A percentile compares a stretch with the other conserved stretches of the same genome.
Conservation (phyloP, 2,113 vertebrate genomes). For the Recurvirostra avosetta region DNA sequence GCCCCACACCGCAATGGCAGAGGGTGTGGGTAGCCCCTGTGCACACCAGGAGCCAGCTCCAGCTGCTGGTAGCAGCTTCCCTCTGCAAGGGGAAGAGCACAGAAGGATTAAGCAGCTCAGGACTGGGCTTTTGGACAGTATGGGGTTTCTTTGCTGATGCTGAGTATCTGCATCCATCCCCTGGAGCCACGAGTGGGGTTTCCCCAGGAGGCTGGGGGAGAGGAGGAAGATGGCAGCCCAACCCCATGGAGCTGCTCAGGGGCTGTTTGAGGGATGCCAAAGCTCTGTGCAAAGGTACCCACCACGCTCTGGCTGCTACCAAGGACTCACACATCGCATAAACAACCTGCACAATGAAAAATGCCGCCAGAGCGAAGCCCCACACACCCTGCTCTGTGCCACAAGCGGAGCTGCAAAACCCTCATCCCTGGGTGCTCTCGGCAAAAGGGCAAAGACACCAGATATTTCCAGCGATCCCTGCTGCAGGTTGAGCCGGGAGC, state of each 20-base stretch:
- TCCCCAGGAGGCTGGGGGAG: not conserved
- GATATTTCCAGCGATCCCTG: not conserved
- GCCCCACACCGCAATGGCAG: accelerated
- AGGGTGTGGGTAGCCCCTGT: not conserved
- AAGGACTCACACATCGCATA: not conserved
- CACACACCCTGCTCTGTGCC: not conserved
- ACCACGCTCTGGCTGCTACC: not conserved
- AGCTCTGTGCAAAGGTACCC: not conserved
- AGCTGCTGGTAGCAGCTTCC: not conserved
- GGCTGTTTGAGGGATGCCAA: not conserved
- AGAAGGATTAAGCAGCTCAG: not conserved
- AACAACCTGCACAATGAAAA: not conserved
- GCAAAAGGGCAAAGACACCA: not conserved
- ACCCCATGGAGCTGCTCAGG: not conserved
- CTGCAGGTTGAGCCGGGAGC: not conserved
- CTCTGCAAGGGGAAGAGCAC: not conserved
- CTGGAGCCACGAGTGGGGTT: not conserved
- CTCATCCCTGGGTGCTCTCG: not conserved
- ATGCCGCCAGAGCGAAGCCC: not conserved
- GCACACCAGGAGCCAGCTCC: not conserved
- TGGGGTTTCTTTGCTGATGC: not conserved
- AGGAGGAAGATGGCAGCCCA: not conserved
- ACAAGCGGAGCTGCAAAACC: not conserved
- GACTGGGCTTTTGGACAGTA: not conserved
- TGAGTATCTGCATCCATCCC: not conserved